phyloP scores from a whole-genome alignment of 1,140 invertebrate genomes.

The Hylaeus volcanicus region DNA sequence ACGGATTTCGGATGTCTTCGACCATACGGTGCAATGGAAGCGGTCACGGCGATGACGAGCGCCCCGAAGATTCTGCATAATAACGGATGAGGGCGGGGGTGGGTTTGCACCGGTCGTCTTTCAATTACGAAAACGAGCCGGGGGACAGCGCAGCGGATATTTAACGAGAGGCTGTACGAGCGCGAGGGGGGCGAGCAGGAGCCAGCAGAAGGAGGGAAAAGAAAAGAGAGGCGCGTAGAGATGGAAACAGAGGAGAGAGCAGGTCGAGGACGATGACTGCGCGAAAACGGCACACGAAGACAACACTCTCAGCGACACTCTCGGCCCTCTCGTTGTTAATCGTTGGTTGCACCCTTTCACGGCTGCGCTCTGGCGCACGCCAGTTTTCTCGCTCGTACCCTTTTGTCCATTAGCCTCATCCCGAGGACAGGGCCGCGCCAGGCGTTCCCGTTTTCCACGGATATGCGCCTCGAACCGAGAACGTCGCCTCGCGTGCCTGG shows the following conservation, averaged over 20 bases:
- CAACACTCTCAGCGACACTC: conserved; percentile 72
- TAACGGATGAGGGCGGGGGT: not conserved
- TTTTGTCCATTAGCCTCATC: conserved; percentile 76
- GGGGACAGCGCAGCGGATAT: not conserved
- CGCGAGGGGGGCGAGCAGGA: not conserved
- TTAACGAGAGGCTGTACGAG: not conserved
- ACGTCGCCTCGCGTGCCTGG: conserved; percentile 56
- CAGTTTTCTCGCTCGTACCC: conserved; percentile 70
- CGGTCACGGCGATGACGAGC: conserved; percentile 22
- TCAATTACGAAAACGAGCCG: conserved; percentile 62
- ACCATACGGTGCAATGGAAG: too few species aligned
- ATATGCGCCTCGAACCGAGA: conserved; percentile 11
- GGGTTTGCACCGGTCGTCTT: conserved; percentile 37
- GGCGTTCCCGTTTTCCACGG: conserved; percentile 10
- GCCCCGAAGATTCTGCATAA: conserved; percentile 34
- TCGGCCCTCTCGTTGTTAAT: conserved; percentile 73
- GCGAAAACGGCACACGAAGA: conserved; percentile 68
- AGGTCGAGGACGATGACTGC: conserved; percentile 64
- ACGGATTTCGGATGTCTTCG: too few species aligned
- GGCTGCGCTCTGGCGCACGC: conserved; percentile 48
- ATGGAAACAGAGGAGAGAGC: conserved; percentile 24
- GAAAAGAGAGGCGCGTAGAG: not conserved
- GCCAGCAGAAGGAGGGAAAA: not conserved
- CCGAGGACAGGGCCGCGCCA: conserved; percentile 37
- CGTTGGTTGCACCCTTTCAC: conserved; percentile 77